Evolutionary conservation across 2,888 invertebrate genomes (phyloP).

Genomic region (Drosophila anomalata): DNA sequence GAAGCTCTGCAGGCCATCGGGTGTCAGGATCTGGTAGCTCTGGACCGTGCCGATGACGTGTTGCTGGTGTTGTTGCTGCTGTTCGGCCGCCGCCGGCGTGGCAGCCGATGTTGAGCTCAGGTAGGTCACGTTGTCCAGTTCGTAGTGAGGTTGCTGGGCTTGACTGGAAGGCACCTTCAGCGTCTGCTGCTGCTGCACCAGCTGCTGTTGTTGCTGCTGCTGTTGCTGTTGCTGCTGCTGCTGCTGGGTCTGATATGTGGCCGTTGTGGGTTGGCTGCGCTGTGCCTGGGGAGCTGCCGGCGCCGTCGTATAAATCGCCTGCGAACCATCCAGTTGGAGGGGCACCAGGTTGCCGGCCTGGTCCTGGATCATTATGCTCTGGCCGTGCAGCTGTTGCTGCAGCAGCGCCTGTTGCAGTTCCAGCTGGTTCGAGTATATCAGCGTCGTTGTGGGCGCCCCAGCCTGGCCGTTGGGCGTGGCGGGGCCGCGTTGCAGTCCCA

Average conservation of each 20-base stretch:
- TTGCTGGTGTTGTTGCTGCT: constrained; percentile 56
- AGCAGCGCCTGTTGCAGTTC: constrained; percentile 82
- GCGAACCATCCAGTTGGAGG: constrained; percentile 79
- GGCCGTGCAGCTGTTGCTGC: constrained; percentile 82
- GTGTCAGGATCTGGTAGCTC: constrained; percentile 82
- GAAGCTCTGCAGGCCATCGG: constrained; percentile 82
- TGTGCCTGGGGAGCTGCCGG: constrained; percentile 48
- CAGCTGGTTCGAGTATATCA: constrained; percentile 82
- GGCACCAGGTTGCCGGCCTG: constrained; percentile 82
- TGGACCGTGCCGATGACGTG: constrained; percentile 83
- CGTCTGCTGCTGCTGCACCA: constrained; percentile 54
- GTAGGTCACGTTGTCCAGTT: constrained; percentile 82
- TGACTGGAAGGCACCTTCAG: constrained; percentile 53
- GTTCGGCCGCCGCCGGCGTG: constrained; percentile 70
- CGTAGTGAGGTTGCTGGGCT: constrained; percentile 79
- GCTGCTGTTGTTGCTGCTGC: constrained; percentile 50
- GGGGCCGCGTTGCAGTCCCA: constrained; percentile 64
- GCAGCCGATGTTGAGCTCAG: constrained; percentile 76
- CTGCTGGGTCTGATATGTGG: constrained; percentile 68
- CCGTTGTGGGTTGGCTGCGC: constrained; percentile 51
- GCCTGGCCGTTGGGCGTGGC: constrained; percentile 52
- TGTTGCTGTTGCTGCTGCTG: constrained; percentile 56
- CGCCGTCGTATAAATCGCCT: constrained; percentile 79
- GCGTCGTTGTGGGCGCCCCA: constrained; percentile 67
- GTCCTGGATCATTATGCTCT: constrained; percentile 83